Evolutionary conservation across 1,140 invertebrate species (phyloP), one percentile per base, ranked within the genome.

Genomic region (Cotesia vestalis): DNA sequence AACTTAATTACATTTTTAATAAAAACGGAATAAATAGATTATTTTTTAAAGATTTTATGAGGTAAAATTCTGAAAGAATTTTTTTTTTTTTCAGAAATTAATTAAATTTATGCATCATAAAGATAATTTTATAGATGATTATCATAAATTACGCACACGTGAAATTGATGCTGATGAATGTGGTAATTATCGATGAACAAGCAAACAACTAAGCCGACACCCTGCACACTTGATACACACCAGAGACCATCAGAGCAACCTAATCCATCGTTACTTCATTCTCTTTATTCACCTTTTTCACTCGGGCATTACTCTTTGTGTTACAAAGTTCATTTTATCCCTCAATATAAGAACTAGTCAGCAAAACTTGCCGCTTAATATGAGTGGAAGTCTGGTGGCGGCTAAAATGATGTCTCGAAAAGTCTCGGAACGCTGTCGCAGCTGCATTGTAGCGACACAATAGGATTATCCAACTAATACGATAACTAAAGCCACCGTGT

Each of bases 101-200:
- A 46, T 11, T 46, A 9, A 46, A 46, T 46, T 46, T 46, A 46
- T 46, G 40, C 5, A 46, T 6, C 6, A 46, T 46, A 46, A 46
- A 9, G 40, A 46, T 46, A 46, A 46, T 46, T 46, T 46, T 46
- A 46, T 46, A 0, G 40, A 8, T 3, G 17, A 57, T 57, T 57
- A 20, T 57, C 8, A 57, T 57, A 46, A 57, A 57, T 57, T 57
- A 20, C 53, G n/a, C n/a, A 20, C 3, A n/a, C 36, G 4, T 8
- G 11, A 46, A 46, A 46, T 38, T 69, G 66, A 63, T 75, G 61
- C 57, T 69, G 66, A 63, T 75, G 61, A 73, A 73, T 67, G 62
- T 72, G 84, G 85, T 86, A 85, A 86, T 86, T 86, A 86, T 86
- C 82, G 85, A 85, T 80, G 83, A 75, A 79, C 66, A 72, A 71